Evolutionary conservation across 2,113 vertebrate genomes (phyloP).

Genomic region (Silurus meridionalis): DNA sequence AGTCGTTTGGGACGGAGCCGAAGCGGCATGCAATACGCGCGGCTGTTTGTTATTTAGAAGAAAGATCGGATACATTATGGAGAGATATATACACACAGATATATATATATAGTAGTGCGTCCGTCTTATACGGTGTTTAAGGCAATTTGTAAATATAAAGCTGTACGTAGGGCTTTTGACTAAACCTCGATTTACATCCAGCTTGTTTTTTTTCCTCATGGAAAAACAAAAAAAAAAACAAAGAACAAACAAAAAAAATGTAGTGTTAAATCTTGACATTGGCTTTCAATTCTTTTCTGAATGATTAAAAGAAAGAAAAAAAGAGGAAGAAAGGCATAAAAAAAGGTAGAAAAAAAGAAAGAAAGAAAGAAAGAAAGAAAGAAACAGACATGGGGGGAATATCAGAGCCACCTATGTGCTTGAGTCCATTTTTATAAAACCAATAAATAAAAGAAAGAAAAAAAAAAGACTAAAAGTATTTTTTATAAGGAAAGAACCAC

Average conservation of each 20-base stretch:
- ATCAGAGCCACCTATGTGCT: slow-evolving; percentile 49
- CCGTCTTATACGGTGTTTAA: background rate
- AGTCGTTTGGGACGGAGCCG: background rate
- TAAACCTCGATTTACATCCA: too few relatives aligned
- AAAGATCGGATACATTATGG: too few relatives aligned
- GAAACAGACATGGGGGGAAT: background rate
- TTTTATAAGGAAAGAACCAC: background rate
- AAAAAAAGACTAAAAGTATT: slow-evolving; percentile 8
- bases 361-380: too few relatives aligned
- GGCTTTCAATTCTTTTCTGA: background rate
- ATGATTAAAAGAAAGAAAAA: background rate
- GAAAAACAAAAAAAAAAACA: background rate
- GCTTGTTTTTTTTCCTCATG: background rate
- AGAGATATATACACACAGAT: background rate
- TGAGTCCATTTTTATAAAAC: slow-evolving; percentile 62
- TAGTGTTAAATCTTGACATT: background rate
- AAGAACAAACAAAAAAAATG: too few relatives aligned
- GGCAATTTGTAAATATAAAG: background rate
- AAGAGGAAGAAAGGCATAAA: too few relatives aligned
- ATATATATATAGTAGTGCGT: background rate
- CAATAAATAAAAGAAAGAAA: slow-evolving; percentile 50
- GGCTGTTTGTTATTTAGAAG: background rate
- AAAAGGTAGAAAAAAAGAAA: too few relatives aligned
- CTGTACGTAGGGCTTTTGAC: background rate
- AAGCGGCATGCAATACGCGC: background rate